Conservation (phyloP, 2,113 vertebrate species). For the Amphiprion percula region DNA sequence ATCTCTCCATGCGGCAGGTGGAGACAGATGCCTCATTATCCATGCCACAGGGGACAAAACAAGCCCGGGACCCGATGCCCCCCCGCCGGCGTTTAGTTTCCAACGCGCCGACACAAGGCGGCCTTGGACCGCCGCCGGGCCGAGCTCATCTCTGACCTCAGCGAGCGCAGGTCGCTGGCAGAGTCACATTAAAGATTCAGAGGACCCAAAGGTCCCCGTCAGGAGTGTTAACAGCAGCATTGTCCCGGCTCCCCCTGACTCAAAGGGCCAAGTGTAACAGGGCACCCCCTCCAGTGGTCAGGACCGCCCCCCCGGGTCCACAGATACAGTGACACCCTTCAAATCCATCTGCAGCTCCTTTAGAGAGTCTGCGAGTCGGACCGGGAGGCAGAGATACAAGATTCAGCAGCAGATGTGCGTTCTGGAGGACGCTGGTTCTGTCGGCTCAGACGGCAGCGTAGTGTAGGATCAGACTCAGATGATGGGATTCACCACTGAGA, state of each 20-base stretch:
- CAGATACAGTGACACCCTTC: constrained; percentile 71
- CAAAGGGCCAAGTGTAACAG: constrained; percentile 79
- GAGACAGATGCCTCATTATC: constrained; percentile 83
- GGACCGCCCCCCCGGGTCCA: constrained; percentile 49
- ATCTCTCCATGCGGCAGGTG: constrained; percentile 69
- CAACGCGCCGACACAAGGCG: constrained; percentile 63
- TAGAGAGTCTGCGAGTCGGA: constrained; percentile 19
- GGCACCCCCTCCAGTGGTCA: constrained; percentile 70
- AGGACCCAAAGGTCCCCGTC: constrained; percentile 83
- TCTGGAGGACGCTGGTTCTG: neutral
- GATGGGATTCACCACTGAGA: constrained; percentile 66
- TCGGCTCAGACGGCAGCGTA: neutral
- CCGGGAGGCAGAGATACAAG: neutral
- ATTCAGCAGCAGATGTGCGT: constrained; percentile 12
- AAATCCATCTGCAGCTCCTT: constrained; percentile 35
- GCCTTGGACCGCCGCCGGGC: constrained; percentile 57
- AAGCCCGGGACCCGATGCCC: constrained; percentile 51
- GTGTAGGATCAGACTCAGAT: constrained; percentile 56
- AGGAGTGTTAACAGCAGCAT: constrained; percentile 83
- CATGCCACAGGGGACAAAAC: constrained; percentile 76
- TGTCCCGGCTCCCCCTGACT: constrained; percentile 71
- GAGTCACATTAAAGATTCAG: constrained; percentile 86
- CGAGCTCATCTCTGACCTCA: constrained; percentile 85
- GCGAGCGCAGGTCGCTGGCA: constrained; percentile 74
- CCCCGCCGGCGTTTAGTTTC: constrained; percentile 77